phyloP scores from a whole-genome alignment of 2,888 invertebrate genomes.

The Halictus ligatus region DNA sequence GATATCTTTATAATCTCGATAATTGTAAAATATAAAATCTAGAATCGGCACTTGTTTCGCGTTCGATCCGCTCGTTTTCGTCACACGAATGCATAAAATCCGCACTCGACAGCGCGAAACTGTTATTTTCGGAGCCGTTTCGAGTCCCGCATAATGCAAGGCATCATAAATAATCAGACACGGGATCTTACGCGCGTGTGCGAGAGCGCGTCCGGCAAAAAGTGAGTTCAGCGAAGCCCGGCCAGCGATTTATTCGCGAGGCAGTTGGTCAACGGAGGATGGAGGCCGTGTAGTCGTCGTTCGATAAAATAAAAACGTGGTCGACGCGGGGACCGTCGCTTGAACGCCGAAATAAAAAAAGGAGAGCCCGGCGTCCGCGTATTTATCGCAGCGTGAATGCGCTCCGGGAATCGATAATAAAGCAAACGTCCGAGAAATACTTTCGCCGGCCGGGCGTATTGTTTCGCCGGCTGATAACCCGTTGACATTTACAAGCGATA shows the following conservation, averaged over 20 bases:
- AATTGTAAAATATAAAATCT: neutral
- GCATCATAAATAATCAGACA: neutral
- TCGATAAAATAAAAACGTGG: conserved; percentile 33
- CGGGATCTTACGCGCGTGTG: neutral
- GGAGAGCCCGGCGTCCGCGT: neutral
- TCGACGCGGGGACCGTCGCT: conserved; percentile 19
- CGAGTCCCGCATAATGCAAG: neutral
- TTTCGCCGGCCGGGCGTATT: conserved; percentile 14
- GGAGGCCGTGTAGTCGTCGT: neutral
- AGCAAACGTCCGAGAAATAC: conserved; percentile 27
- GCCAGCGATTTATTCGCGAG: conserved; percentile 39
- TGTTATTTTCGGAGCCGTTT: neutral
- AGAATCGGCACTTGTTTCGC: neutral
- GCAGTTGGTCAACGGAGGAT: conserved; percentile 38
- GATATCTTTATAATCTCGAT: neutral
- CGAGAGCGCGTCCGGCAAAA: conserved; percentile 5
- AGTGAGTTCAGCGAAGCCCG: conserved; percentile 5
- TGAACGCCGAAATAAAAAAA: conserved; percentile 26
- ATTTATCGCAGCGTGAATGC: conserved; percentile 43
- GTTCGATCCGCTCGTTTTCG: neutral
- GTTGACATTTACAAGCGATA: conserved; percentile 64
- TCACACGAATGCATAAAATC: too few relatives aligned
- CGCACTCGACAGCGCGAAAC: neutral
- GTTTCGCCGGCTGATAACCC: conserved; percentile 62
- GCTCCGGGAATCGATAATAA: conserved; percentile 32